These are phyloP conservation scores for Spodoptera littoralis DNA, from an alignment of 2,888 invertebrate species.

Conservation along the genomic window DNA sequence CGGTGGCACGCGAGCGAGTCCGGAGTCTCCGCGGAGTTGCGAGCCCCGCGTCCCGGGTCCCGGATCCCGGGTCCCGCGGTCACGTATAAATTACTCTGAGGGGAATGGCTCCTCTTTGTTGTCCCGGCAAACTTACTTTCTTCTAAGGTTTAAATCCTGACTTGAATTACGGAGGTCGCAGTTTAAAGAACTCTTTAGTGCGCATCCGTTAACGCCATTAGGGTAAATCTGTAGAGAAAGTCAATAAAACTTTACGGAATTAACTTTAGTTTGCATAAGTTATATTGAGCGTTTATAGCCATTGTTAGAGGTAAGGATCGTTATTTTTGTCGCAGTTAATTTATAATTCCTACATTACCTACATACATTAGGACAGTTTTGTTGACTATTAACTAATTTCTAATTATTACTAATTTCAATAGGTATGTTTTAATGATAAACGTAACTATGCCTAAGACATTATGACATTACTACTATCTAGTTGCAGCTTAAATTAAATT, in stretches of 20 bases:
- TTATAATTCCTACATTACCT: too few relatives aligned
- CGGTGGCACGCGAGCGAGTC: slow-evolving; percentile 72
- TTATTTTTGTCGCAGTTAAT: slow-evolving; percentile 1
- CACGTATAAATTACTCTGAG: slow-evolving; percentile 87
- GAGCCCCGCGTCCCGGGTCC: slow-evolving; percentile 33
- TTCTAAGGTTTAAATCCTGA: slow-evolving; percentile 84
- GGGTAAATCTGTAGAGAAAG: slow-evolving; percentile 59
- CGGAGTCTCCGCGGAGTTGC: slow-evolving; percentile 70
- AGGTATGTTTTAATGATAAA: too few relatives aligned
- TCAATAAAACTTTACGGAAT: slow-evolving; percentile 66
- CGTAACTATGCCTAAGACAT: too few relatives aligned
- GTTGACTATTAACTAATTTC: too few relatives aligned
- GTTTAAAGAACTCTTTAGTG: slow-evolving; percentile 77
- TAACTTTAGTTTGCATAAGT: slow-evolving; percentile 60
- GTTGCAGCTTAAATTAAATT: too few relatives aligned
- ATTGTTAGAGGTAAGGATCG: slow-evolving; percentile 15
- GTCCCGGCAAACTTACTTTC: slow-evolving; percentile 83
- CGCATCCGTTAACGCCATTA: slow-evolving; percentile 68
- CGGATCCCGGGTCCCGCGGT: slow-evolving; percentile 69
- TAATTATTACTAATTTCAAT: too few relatives aligned
- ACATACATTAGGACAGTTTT: too few relatives aligned
- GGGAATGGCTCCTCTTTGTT: slow-evolving; percentile 82
- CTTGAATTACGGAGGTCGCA: slow-evolving; percentile 81
- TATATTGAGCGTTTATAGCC: slow-evolving; percentile 48
- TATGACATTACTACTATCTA: too few relatives aligned